Percentiles rank a stretch among this genome's conserved stretches.
Evolutionary conservation across 2,113 vertebrate species (phyloP).

Genomic region (Oreotragus oreotragus): DNA sequence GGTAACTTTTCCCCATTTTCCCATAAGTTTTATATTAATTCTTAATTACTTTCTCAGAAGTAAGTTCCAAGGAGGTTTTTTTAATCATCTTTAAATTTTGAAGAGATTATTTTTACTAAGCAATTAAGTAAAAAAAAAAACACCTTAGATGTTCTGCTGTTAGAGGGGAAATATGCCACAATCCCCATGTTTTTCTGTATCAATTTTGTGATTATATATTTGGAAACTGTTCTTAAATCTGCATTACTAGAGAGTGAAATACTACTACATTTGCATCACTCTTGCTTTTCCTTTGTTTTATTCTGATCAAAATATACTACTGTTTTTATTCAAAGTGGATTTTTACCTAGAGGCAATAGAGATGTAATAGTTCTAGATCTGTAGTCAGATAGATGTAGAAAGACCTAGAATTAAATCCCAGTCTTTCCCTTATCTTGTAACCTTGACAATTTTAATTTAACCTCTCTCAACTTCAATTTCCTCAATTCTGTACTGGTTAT

Average conservation of each 20-base stretch:
- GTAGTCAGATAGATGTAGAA: not conserved
- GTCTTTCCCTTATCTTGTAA: not conserved
- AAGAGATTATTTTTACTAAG: conserved; percentile 11
- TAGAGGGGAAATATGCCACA: not conserved
- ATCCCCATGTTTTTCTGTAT: not conserved
- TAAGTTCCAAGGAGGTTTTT: not conserved
- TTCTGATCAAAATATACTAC: not conserved
- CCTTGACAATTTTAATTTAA: not conserved
- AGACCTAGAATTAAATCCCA: not conserved
- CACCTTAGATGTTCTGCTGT: not conserved
- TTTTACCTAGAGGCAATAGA: not conserved
- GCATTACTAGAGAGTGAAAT: not conserved
- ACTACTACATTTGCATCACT: not conserved
- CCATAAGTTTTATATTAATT: not conserved
- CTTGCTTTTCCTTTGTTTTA: not conserved
- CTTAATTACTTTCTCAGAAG: not conserved
- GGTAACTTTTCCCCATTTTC: not conserved
- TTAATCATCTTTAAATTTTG: not conserved
- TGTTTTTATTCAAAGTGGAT: not conserved
- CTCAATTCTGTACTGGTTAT: not conserved
- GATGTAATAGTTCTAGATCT: not conserved
- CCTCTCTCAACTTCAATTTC: not conserved
- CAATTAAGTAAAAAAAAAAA: not conserved
- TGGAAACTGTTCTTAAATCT: not conserved
- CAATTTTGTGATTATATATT: not conserved